Percentiles rank a stretch among this genome's conserved stretches.
phyloP scores from a whole-genome alignment of 2,797 vertebrate species.

The Macropus fuliginosus region DNA sequence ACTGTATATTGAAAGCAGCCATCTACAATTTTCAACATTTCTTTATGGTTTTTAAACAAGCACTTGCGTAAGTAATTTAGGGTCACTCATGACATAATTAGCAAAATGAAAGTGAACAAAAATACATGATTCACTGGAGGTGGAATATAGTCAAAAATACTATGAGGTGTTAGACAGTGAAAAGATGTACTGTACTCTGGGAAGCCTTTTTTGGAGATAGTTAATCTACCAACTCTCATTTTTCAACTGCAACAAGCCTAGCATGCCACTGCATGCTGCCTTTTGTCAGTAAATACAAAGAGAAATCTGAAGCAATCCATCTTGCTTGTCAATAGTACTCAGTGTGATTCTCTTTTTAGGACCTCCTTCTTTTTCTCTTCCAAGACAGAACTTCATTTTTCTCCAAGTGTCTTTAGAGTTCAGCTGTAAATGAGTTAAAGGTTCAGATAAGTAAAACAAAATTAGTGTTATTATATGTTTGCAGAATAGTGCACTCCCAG shows the following conservation, averaged over 20 bases:
- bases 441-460: constrained; percentile 58
- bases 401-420: constrained; percentile 65
- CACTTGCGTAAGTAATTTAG: constrained; percentile 76
- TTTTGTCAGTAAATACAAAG: constrained; percentile 86
- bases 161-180: constrained; percentile 74
- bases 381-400: constrained; percentile 79
- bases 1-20: constrained; percentile 71
- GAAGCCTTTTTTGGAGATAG: constrained; percentile 76
- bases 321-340: constrained; percentile 84
- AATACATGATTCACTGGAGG: constrained; percentile 81
- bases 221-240: constrained; percentile 80
- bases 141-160: constrained; percentile 75
- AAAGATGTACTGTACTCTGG: constrained; percentile 68
- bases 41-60: constrained; percentile 45
- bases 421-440: constrained; percentile 63
- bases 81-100: constrained; percentile 83
- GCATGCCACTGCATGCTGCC: constrained; percentile 68
- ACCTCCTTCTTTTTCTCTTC: constrained; percentile 74
- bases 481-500: constrained; percentile 53
- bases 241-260: constrained; percentile 79
- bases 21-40: constrained; percentile 17
- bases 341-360: constrained; percentile 79
- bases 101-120: constrained; percentile 72
- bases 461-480: constrained; percentile 51
- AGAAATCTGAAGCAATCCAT: constrained; percentile 85